phyloP scores from a whole-genome alignment of 2,113 vertebrate genomes.

The Hipposideros armiger region DNA sequence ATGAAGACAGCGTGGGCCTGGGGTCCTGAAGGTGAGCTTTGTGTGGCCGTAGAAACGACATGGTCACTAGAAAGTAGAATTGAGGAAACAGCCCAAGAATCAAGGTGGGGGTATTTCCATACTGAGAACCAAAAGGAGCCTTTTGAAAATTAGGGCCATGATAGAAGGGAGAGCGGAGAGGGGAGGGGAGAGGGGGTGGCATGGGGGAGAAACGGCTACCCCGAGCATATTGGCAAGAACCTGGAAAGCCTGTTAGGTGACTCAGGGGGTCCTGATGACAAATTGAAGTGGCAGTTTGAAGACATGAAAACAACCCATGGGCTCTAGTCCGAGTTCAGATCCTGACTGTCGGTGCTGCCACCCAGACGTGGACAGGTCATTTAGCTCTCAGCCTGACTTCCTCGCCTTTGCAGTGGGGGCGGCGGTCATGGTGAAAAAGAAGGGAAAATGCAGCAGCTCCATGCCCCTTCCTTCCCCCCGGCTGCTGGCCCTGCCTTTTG shows the following conservation, averaged over 20 bases:
- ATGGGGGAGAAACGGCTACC: neutral
- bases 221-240: neutral
- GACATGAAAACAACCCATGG: neutral
- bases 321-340: neutral
- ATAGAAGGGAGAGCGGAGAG: too few relatives aligned
- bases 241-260: neutral
- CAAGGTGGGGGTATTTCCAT: too few relatives aligned
- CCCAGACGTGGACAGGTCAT: accelerated
- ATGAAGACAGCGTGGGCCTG: accelerated
- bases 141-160: neutral
- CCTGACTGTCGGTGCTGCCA: neutral
- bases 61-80: accelerated
- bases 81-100: neutral
- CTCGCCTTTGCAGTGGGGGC: neutral
- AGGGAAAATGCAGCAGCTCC: accelerated
- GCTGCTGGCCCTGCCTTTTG: neutral
- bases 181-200: accelerated
- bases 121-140: neutral
- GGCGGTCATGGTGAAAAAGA: accelerated
- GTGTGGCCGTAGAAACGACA: neutral
- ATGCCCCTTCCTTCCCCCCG: accelerated
- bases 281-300: neutral
- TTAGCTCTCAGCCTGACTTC: neutral
- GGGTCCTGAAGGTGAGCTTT: neutral
- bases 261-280: neutral